These are phyloP conservation scores for Helicoverpa assulta DNA, from an alignment of 2,888 invertebrate species.

Conservation along the genomic window DNA sequence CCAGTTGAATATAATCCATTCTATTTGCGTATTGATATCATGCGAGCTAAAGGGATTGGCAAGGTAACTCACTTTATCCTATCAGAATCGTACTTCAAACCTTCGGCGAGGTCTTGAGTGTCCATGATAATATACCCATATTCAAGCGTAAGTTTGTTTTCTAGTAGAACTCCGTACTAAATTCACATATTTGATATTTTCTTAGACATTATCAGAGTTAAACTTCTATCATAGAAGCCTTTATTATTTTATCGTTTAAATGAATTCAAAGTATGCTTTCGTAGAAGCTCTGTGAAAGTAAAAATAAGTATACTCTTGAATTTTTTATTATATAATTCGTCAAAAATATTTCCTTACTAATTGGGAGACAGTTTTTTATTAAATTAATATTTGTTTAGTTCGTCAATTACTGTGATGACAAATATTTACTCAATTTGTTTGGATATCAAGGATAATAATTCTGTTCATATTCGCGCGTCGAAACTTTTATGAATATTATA, in stretches of 20 bases:
- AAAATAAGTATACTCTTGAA: not conserved
- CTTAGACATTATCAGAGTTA: not conserved
- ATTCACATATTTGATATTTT: not conserved
- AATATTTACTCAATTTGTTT: conserved; percentile 24
- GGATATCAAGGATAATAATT: conserved; percentile 7
- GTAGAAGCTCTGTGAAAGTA: not conserved
- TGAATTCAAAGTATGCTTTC: no score
- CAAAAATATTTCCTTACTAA: conserved; percentile 4
- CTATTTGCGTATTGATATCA: conserved; percentile 19
- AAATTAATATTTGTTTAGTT: conserved; percentile 23
- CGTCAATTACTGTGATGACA: conserved; percentile 24
- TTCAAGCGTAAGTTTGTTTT: conserved; percentile 27
- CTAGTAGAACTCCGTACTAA: not conserved
- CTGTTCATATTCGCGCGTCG: not conserved
- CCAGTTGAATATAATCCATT: conserved; percentile 22
- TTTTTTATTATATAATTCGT: not conserved
- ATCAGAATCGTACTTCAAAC: conserved; percentile 33
- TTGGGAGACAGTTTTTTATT: conserved; percentile 1
- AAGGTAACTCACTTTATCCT: conserved; percentile 37
- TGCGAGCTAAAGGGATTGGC: conserved; percentile 18
- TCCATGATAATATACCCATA: conserved; percentile 9
- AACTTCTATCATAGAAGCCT: no score
- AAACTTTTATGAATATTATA: not conserved
- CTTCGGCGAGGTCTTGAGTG: conserved; percentile 22
- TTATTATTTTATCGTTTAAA: not conserved